phyloP scores from a whole-genome alignment of 2,888 invertebrate genomes.

The Tachina lurida region DNA sequence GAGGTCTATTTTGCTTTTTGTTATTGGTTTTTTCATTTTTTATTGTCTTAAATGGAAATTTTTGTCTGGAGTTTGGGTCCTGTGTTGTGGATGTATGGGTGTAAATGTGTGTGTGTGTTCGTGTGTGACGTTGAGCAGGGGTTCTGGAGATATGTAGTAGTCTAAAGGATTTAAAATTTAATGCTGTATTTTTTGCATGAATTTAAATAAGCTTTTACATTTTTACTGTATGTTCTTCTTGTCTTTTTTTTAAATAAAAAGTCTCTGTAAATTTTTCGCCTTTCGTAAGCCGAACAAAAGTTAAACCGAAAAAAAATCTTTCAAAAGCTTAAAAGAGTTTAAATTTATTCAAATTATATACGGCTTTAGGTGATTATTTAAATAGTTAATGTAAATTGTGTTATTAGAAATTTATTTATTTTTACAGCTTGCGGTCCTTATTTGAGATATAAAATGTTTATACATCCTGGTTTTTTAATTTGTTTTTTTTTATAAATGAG shows the following conservation, averaged over 20 bases:
- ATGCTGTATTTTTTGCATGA: background rate
- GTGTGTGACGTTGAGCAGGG: background rate
- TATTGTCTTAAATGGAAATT: slow-evolving; percentile 6
- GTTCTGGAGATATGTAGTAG: background rate
- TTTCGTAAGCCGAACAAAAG: background rate
- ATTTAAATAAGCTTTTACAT: slow-evolving; percentile 5
- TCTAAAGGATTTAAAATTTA: slow-evolving; percentile 20
- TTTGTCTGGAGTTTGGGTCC: background rate
- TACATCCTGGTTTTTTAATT: background rate
- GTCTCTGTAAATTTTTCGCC: background rate
- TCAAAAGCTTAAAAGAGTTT: background rate
- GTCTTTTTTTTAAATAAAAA: background rate
- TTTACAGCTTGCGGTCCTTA: background rate
- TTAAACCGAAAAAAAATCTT: background rate
- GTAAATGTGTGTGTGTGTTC: too few species aligned
- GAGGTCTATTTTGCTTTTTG: too few species aligned
- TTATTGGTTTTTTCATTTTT: slow-evolving; percentile 8
- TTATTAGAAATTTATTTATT: background rate
- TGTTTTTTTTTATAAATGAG: background rate
- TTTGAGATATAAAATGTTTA: too few species aligned
- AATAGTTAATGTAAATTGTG: background rate
- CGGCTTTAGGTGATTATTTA: background rate
- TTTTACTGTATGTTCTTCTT: slow-evolving; percentile 21
- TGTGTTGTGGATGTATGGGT: background rate
- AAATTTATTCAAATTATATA: background rate